Conservation (phyloP, 2,113 vertebrate species). For the Zeus faber region DNA sequence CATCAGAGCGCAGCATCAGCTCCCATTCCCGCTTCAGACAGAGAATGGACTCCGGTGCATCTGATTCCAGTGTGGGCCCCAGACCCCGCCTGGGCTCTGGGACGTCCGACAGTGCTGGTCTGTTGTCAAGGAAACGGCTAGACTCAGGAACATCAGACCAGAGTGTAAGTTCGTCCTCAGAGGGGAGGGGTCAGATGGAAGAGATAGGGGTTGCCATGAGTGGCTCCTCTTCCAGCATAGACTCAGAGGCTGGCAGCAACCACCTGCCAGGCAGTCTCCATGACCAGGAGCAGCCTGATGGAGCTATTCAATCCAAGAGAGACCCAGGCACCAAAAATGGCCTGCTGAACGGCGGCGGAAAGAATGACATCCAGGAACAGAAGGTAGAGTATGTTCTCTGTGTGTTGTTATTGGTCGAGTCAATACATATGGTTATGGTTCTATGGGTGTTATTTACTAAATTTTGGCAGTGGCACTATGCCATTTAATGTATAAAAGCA, state of each 20-base stretch:
- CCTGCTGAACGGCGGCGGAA: conserved; percentile 39
- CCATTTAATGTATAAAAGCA: too few relatives aligned
- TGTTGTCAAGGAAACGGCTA: conserved; percentile 43
- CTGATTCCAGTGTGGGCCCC: conserved; percentile 32
- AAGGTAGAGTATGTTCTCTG: conserved; percentile 62
- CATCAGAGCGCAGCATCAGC: conserved; percentile 52
- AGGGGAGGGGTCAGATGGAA: conserved; percentile 32
- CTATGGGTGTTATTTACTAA: too few relatives aligned
- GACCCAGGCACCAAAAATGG: conserved; percentile 25
- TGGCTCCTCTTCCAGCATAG: conserved; percentile 47
- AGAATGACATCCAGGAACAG: conserved; percentile 29
- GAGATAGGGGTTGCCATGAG: conserved; percentile 30
- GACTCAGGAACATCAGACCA: too few relatives aligned
- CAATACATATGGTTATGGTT: too few relatives aligned
- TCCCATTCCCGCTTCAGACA: conserved; percentile 42
- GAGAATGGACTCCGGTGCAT: conserved; percentile 59
- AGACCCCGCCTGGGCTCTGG: conserved; percentile 44
- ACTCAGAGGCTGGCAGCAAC: conserved; percentile 38
- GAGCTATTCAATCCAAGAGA: conserved; percentile 36
- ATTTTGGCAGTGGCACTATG: too few relatives aligned
- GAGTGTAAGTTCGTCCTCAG: conserved; percentile 45
- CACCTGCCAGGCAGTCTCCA: conserved; percentile 9
- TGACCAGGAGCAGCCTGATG: conserved; percentile 57
- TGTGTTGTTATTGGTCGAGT: neutral
- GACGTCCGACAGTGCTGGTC: conserved; percentile 28